Evolutionary conservation across 2,797 vertebrate species (phyloP).

Genomic region (Neopelma chrysocephalum): DNA sequence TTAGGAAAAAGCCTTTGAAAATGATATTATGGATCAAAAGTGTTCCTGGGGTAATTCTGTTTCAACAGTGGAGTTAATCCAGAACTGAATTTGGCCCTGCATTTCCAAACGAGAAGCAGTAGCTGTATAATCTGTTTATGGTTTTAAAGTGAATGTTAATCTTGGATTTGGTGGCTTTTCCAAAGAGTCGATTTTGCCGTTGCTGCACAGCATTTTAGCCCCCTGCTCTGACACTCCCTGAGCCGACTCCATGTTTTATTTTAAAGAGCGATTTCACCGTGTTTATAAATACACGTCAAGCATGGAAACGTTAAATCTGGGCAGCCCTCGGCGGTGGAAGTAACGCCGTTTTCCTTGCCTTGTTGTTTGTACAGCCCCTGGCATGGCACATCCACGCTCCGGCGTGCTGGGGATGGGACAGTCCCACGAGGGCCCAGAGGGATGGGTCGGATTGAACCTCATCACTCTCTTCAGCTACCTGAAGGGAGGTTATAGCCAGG

Average conservation of each 20-base stretch:
- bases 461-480: too few relatives aligned
- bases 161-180: constrained; percentile 56
- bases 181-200: not conserved
- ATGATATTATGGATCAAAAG: constrained; percentile 47
- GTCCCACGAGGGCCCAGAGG: rapidly evolving
- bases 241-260: not conserved
- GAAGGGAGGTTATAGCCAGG: too few relatives aligned
- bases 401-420: rapidly evolving
- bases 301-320: not conserved
- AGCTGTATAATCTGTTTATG: constrained; percentile 66
- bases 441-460: not conserved
- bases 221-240: not conserved
- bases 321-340: not conserved
- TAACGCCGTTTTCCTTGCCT: not conserved
- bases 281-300: not conserved
- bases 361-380: not conserved
- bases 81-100: constrained; percentile 48
- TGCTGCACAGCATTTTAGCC: not conserved
- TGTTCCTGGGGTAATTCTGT: constrained; percentile 44
- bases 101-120: constrained; percentile 42
- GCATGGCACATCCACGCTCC: rapidly evolving
- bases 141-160: constrained; percentile 62
- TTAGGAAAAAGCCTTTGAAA: constrained; percentile 49
- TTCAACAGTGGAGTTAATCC: constrained; percentile 38
- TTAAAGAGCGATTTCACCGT: not conserved